Evolutionary conservation across 2,797 vertebrate genomes (phyloP), one percentile per base, ranked within the genome.

Genomic region (Poeciliopsis turneri): DNA sequence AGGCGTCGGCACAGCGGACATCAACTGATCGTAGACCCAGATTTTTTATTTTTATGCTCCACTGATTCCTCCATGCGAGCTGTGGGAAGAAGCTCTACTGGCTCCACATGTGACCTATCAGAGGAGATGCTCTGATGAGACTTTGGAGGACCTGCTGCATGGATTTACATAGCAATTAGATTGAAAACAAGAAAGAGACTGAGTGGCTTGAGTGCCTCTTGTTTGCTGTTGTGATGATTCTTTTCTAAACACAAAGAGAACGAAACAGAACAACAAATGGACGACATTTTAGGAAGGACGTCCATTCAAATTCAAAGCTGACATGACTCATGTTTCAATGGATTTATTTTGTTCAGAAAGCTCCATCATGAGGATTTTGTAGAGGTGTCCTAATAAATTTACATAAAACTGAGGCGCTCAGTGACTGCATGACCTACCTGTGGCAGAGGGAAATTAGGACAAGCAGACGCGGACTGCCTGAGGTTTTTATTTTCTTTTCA

Each of bases 341-440:
- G 33, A 46, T 46, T 71, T 16, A 46, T 71, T 71, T n/a, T 0
- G 7, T 28, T 16, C 3, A 71, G 76, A 75, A 84, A 82, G 64
- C 12, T 49, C 10, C 53, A 55, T 78, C 10, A 33, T 55, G 43
- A 75, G 30, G 20, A 33, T 78, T 47, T 76, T 46, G 47, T 47
- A 23, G 57, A 75, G 70, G 75, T 79, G 81, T 81, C 51, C 71
- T 80, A 49, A 77, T 81, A 81, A 83, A 82, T 84, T 72, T 84
- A 70, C 73, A 87, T 68, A 69, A 41, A 53, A 45, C 59, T 18
- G 15, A 57, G 7, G 20, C 8, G 59, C 79, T 70, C 68, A 15
- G 64, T 72, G 76, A 76, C 82, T 66, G 74, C 2, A 1, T 84
- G 88, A 90, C 84, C 90, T 73, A 87, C 85, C 85, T 90, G 86